Evolutionary conservation across 2,888 invertebrate species (phyloP).

Genomic region (Idaea aversata): DNA sequence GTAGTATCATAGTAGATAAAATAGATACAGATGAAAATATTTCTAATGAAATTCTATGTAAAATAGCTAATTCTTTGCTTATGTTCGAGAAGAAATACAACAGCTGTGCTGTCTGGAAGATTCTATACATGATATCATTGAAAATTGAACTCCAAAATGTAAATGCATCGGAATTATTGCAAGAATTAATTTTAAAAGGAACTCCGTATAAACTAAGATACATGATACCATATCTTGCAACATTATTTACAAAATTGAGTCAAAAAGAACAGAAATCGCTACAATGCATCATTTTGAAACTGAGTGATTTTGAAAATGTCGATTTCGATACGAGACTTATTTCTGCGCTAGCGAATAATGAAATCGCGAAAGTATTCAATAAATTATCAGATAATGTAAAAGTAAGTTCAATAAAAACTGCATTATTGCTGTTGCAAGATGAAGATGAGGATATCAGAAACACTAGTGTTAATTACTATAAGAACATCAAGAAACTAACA

Average conservation of each 20-base stretch:
- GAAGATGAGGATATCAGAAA: constrained; percentile 76
- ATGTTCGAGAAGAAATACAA: constrained; percentile 36
- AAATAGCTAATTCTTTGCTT: constrained; percentile 45
- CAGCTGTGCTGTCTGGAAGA: constrained; percentile 51
- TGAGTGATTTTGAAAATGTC: constrained; percentile 52
- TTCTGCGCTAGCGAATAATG: constrained; percentile 63
- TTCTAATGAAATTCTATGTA: constrained; percentile 31
- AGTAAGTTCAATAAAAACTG: constrained; percentile 56
- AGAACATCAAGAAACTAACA: constrained; percentile 35
- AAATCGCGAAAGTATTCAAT: constrained; percentile 47
- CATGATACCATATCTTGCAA: constrained; percentile 56
- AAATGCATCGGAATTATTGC: constrained; percentile 31
- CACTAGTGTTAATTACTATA: constrained; percentile 54
- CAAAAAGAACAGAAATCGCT: constrained; percentile 33
- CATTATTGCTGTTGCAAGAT: constrained; percentile 75
- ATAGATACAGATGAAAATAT: constrained; percentile 33
- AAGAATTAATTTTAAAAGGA: constrained; percentile 30
- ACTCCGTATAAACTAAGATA: constrained; percentile 53
- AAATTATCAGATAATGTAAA: constrained; percentile 47
- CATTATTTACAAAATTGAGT: constrained; percentile 32
- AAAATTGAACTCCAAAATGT: constrained; percentile 33
- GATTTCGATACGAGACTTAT: constrained; percentile 65
- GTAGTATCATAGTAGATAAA: constrained; percentile 45
- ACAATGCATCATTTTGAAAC: constrained; percentile 41
- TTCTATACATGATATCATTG: constrained; percentile 54